Percentiles rank a stretch among this genome's conserved stretches.
Conservation (phyloP, 1,140 invertebrate genomes). For the Zaprionus capensis region DNA sequence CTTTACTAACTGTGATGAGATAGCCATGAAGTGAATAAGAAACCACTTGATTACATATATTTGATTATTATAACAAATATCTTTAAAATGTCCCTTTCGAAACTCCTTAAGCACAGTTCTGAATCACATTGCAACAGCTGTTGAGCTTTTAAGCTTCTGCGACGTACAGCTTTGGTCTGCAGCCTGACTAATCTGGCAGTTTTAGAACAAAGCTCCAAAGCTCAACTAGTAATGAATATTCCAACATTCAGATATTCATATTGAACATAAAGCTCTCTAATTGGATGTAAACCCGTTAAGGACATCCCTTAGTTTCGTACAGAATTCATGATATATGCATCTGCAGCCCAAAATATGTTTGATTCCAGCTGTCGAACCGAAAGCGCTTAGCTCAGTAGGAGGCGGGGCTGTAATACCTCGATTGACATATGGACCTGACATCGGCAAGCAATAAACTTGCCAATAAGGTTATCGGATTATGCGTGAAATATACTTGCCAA, state of each 20-base stretch:
- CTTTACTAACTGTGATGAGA: too few species aligned
- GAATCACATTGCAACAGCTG: neutral
- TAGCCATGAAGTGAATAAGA: too few species aligned
- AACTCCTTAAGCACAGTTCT: neutral
- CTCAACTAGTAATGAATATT: neutral
- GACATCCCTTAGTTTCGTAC: neutral
- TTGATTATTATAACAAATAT: neutral
- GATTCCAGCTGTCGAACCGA: slow-evolving; percentile 8
- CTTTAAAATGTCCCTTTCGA: neutral
- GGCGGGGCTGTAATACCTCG: slow-evolving; percentile 44
- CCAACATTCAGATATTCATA: neutral
- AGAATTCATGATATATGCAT: neutral
- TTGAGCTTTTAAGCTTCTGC: neutral
- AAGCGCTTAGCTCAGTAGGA: neutral
- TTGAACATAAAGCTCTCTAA: neutral
- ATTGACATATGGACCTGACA: slow-evolving; percentile 57
- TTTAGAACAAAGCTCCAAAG: neutral
- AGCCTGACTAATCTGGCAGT: neutral
- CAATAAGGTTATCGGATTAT: slow-evolving; percentile 66
- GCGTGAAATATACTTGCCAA: slow-evolving; percentile 25
- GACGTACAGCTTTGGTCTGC: neutral
- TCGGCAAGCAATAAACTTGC: slow-evolving; percentile 55
- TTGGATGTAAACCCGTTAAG: neutral
- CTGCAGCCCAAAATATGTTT: neutral
- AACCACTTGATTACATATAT: too few species aligned